These are phyloP conservation scores for Caenorhabditis doughertyi DNA, from an alignment of 2,888 invertebrate genomes.

Conservation along the genomic window DNA sequence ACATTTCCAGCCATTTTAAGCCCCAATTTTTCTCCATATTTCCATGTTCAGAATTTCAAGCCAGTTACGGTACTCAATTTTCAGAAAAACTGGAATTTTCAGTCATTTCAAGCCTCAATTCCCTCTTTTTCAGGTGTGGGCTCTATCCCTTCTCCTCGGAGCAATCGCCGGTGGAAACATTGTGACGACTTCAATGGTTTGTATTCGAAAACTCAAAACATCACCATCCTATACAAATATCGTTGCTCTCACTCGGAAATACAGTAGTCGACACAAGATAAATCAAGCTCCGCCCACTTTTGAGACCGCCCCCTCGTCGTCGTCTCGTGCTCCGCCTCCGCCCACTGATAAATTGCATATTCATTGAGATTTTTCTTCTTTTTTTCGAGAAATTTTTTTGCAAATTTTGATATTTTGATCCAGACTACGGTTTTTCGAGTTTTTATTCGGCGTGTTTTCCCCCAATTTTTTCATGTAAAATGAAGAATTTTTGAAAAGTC, in stretches of 20 bases:
- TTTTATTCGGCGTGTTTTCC: too few species aligned
- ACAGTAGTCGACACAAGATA: slow-evolving; percentile 60
- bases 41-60: too few species aligned
- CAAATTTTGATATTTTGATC: neutral
- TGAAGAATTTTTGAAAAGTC: too few species aligned
- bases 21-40: neutral
- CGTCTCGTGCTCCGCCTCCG: slow-evolving; percentile 25
- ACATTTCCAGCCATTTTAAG: slow-evolving; percentile 2
- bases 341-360: slow-evolving; percentile 41
- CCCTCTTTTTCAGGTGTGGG: slow-evolving; percentile 77
- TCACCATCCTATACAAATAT: slow-evolving; percentile 68
- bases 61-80: neutral
- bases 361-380: slow-evolving; percentile 7
- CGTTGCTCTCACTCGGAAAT: slow-evolving; percentile 72
- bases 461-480: too few species aligned
- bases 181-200: slow-evolving; percentile 77
- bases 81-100: too few species aligned
- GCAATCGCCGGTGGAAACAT: slow-evolving; percentile 80
- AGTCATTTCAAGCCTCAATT: neutral
- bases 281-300: slow-evolving; percentile 34
- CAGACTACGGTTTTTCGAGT: neutral
- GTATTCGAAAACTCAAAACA: slow-evolving; percentile 74
- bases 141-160: slow-evolving; percentile 78
- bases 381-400: too few species aligned
- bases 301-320: slow-evolving; percentile 10